Percentiles rank a stretch among this genome's conserved stretches.
These are phyloP conservation scores for Trissolcus brochymenae DNA, from an alignment of 2,888 invertebrate species.

Conservation along the genomic window DNA sequence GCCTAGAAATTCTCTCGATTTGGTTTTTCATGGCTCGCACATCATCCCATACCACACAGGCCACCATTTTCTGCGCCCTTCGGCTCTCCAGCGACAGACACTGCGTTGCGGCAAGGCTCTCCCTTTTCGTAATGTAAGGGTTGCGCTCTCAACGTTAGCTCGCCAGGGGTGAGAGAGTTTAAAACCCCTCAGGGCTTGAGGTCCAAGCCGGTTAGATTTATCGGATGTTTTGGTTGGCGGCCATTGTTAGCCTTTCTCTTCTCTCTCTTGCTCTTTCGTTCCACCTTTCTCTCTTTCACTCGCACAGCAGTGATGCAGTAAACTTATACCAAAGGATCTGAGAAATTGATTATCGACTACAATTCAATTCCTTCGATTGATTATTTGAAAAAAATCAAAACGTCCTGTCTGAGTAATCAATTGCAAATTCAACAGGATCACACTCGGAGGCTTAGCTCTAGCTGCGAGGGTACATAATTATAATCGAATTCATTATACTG, in stretches of 20 bases:
- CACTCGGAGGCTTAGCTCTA: too few relatives aligned
- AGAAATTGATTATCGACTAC: constrained; percentile 57
- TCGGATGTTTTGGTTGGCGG: constrained; percentile 77
- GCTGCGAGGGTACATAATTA: neutral
- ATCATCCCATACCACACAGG: constrained; percentile 61
- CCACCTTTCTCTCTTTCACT: constrained; percentile 46
- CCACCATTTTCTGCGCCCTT: constrained; percentile 57
- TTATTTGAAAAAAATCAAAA: constrained; percentile 51
- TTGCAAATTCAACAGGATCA: constrained; percentile 41
- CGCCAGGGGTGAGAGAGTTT: constrained; percentile 71
- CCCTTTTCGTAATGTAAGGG: constrained; percentile 75
- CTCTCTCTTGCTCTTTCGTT: constrained; percentile 34
- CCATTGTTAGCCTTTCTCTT: constrained; percentile 74
- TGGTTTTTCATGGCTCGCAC: constrained; percentile 71
- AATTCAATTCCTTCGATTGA: constrained; percentile 47
- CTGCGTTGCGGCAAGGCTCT: constrained; percentile 63
- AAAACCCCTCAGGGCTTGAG: constrained; percentile 75
- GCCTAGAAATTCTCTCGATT: constrained; percentile 66
- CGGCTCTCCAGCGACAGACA: constrained; percentile 46
- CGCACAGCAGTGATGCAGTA: constrained; percentile 30
- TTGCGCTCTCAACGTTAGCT: constrained; percentile 66
- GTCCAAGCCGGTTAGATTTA: constrained; percentile 76
- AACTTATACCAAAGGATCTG: constrained; percentile 47
- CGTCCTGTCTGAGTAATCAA: constrained; percentile 27
- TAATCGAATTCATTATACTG: neutral